Base-by-base conservation (phyloP, 2,888 invertebrate genomes). In the Microctonus hyperodae region DNA sequence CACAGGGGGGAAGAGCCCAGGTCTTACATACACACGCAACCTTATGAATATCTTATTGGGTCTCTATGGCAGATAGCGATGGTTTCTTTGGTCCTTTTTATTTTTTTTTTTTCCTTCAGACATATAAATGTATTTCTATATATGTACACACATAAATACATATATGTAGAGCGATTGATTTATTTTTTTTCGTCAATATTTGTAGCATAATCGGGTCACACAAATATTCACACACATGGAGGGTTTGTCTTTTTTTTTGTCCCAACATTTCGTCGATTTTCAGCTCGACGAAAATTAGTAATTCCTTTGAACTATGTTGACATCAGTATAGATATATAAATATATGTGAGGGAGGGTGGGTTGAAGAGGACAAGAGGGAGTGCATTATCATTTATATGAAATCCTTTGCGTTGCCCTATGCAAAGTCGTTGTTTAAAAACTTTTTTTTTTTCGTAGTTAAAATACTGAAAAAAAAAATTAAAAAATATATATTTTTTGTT, bases 331-430 rank as follows among this genome's bases (percentile, higher is more conserved):
- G 58, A n/a, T n/a, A n/a, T n/a, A n/a, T n/a, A n/a, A n/a, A n/a
- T n/a, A n/a, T n/a, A n/a, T n/a, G n/a, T n/a, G n/a, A 61, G 63
- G 48, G 64, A 37, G 51, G 11, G 40, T 56, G 31, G 62, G n/a
- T 61, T 56, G 56, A 65, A 67, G 67, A 60, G 68, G 40, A 44
- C 58, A 55, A 63, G 53, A 53, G 70, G 48, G 44, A 22, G 69
- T 72, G 73, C 79, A 81, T 81, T 81, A 81, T 82, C 81, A 81
- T 81, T 81, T 81, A 81, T 81, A 81, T 81, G 81, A 81, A 81
- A 82, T 78, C 80, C 81, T 81, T 81, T 80, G 77, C 37, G 78
- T 73, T 75, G 73, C 78, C 81, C 76, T 80, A 80, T 81, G 80
- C 79, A 80, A 80, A 81, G 75, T 79, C 78, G 79, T 79, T 76